Base-by-base conservation (phyloP, 2,888 invertebrate species). In the Acanthosepion pharaonis region DNA sequence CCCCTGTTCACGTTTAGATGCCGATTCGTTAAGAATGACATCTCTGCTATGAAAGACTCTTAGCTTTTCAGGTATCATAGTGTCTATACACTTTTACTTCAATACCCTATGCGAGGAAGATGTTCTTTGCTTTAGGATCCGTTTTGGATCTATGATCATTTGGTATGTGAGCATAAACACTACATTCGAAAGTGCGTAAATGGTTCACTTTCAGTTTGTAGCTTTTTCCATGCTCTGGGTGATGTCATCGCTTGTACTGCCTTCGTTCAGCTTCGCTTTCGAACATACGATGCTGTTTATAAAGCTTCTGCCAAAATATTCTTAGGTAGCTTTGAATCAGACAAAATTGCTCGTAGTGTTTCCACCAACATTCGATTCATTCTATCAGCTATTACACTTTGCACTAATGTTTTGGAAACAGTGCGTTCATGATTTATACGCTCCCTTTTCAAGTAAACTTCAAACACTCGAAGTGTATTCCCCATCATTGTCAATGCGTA, bases 221-320 rank as follows among this genome's bases (percentile, higher is more conserved):
- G 42, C 94, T 94, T 55, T 91, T 93, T 95, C 95, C 95, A 20
- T 94, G 33, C n/a, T 95, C 96, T 96, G 95, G 53, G 95, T 15
- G 96, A 95, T 33, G 95, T 96, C 49, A 95, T 93, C 15, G 49
- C 94, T 42, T 94, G 15, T 48, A 94, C 55, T 51, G 94, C 93
- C 20, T 23, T 94, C n/a, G 96, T 96, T n/a, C 96, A 96, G 78
- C 96, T 95, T 93, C 97, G 94, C 94, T 97, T 97, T 91, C 95
- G 94, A 18, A 97, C 94, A 94, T 97, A 97, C 59, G 96, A 96
- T 23, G 97, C 96, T 25, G 96, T 96, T 78, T 95, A 95, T 23
- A 97, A 95, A 5, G 97, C 97, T 95, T 97, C 97, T 9, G 96
- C 96, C 97, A 97, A 97, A 92, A 97, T 96, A 25, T 28, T 94